A percentile compares a stretch with the other conserved stretches of the same genome.
These are phyloP conservation scores for Andrena dorsata DNA, from an alignment of 2,888 invertebrate species.

Conservation along the genomic window DNA sequence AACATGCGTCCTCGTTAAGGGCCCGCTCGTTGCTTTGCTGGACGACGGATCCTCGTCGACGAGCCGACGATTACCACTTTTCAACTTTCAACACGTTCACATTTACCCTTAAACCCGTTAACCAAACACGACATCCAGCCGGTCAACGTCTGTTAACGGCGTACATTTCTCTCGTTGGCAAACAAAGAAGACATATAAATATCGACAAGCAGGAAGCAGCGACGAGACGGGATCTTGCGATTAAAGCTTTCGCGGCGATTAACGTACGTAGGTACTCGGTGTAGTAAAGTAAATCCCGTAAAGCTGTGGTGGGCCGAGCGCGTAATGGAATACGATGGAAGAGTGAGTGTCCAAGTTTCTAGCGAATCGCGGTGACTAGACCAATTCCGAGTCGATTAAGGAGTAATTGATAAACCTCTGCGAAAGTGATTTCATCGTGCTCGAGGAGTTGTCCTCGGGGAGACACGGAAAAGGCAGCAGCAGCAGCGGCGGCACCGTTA, in stretches of 20 bases:
- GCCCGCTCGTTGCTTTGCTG: slow-evolving; percentile 21
- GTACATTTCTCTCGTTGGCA: slow-evolving; percentile 13
- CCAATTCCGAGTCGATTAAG: not conserved
- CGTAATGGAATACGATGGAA: not conserved
- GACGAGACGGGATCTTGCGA: slow-evolving; percentile 10
- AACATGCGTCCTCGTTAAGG: slow-evolving; percentile 60
- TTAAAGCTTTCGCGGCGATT: not conserved
- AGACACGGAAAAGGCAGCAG: not conserved
- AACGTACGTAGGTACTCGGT: not conserved
- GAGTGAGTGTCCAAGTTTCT: not conserved
- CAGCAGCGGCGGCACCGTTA: not conserved
- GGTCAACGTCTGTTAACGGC: not conserved
- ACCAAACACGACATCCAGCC: slow-evolving; percentile 39
- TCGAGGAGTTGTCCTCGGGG: not conserved
- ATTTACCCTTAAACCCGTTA: slow-evolving; percentile 52
- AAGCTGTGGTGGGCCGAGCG: not conserved
- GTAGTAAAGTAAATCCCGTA: not conserved
- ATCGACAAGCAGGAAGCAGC: slow-evolving; percentile 66
- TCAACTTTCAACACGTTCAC: slow-evolving; percentile 42
- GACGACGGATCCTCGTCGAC: slow-evolving; percentile 44
- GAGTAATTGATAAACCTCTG: not conserved
- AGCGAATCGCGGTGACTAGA: not conserved
- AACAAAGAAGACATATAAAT: slow-evolving; percentile 40
- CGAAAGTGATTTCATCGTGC: not conserved
- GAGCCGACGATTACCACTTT: slow-evolving; percentile 37